These are phyloP conservation scores for Stenopsyche tienmushanensis DNA, from an alignment of 1,140 invertebrate species.

Conservation along the genomic window DNA sequence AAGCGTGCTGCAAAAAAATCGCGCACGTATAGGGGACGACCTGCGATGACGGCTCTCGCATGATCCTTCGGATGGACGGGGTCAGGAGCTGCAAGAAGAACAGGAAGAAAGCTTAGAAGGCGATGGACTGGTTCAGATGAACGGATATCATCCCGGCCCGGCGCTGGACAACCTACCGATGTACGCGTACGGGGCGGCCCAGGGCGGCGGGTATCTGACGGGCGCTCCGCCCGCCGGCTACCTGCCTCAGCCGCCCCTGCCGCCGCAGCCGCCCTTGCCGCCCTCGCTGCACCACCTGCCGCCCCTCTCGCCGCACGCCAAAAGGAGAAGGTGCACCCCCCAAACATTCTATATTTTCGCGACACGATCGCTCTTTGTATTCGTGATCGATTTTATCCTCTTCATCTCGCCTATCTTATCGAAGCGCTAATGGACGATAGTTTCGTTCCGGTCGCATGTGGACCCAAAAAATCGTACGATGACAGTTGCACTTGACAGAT, in stretches of 20 bases:
- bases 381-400: too few species aligned
- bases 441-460: neutral
- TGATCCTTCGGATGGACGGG: neutral
- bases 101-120: too few species aligned
- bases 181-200: slow-evolving; percentile 34
- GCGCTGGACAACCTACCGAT: slow-evolving; percentile 40
- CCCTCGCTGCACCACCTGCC: slow-evolving; percentile 38
- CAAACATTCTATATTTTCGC: too few species aligned
- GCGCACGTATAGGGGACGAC: too few species aligned
- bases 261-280: slow-evolving; percentile 21
- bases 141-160: too few species aligned
- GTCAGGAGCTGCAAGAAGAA: neutral
- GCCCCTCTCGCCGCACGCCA: slow-evolving; percentile 39
- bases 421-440: neutral
- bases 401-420: neutral
- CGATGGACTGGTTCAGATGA: too few species aligned
- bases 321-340: slow-evolving; percentile 37
- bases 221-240: slow-evolving; percentile 33
- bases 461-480: too few species aligned
- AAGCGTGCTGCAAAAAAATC: slow-evolving; percentile 8
- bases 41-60: neutral
- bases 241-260: slow-evolving; percentile 35
- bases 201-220: slow-evolving; percentile 29
- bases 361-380: too few species aligned
- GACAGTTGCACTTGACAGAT: too few species aligned